Percentiles rank a stretch among this genome's conserved stretches.
Evolutionary conservation across 1,140 invertebrate genomes (phyloP).

Genomic region (Zaprionus vittiger): DNA sequence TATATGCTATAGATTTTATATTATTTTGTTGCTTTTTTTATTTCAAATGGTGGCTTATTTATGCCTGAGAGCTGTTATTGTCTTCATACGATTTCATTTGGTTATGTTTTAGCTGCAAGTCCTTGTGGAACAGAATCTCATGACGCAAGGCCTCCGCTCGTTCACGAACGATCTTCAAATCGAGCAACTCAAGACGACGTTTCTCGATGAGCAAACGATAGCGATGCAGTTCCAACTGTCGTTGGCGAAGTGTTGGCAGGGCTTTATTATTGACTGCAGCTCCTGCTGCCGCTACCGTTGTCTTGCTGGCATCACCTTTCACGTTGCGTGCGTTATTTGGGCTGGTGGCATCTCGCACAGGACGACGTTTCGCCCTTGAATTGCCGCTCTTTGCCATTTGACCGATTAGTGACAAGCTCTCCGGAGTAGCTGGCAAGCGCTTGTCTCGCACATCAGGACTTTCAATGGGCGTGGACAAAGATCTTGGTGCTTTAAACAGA

Average conservation of each 20-base stretch:
- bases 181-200: slow-evolving; percentile 66
- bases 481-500: slow-evolving; percentile 15
- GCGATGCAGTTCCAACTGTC: slow-evolving; percentile 70
- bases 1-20: not conserved
- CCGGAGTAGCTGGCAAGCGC: slow-evolving; percentile 2
- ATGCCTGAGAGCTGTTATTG: slow-evolving; percentile 65
- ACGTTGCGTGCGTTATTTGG: not conserved
- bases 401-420: not conserved
- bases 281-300: not conserved
- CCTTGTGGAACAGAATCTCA: slow-evolving; percentile 73
- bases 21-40: not conserved
- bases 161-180: slow-evolving; percentile 71
- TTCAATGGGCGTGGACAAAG: not conserved
- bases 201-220: slow-evolving; percentile 67
- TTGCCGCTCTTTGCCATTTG: not conserved
- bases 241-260: slow-evolving; percentile 61
- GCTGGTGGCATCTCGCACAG: not conserved
- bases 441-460: not conserved
- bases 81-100: slow-evolving; percentile 62
- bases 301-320: slow-evolving; percentile 8
- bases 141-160: slow-evolving; percentile 68
- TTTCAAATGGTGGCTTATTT: slow-evolving; percentile 1
- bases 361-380: slow-evolving; percentile 30
- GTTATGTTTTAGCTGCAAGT: slow-evolving; percentile 68
- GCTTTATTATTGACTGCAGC: slow-evolving; percentile 19